phyloP scores from a whole-genome alignment of 1,140 invertebrate genomes.

The Amyelois transitella region DNA sequence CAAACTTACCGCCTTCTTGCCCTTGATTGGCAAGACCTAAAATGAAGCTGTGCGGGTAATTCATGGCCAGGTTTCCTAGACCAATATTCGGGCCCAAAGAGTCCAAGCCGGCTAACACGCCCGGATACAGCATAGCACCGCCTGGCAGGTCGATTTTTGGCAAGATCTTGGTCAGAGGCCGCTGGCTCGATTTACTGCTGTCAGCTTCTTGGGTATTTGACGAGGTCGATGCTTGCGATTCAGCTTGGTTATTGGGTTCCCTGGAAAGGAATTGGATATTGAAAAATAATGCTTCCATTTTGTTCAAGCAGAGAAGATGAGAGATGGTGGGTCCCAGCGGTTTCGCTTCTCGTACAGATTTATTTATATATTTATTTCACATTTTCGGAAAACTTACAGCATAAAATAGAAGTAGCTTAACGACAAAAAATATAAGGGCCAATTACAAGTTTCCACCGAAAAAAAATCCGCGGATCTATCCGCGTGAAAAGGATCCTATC shows the following conservation, averaged over 20 bases:
- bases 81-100: conserved; percentile 52
- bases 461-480: no score
- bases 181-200: conserved; percentile 43
- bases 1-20: conserved; percentile 51
- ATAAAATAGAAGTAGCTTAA: no score
- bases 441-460: no score
- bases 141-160: conserved; percentile 60
- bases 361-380: no score
- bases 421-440: no score
- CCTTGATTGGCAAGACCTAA: conserved; percentile 61
- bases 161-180: conserved; percentile 42
- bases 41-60: conserved; percentile 61
- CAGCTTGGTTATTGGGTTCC: conserved; percentile 20
- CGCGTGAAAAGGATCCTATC: no score
- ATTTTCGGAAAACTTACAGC: no score
- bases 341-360: no score
- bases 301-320: no score
- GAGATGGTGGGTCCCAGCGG: no score
- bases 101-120: conserved; percentile 50
- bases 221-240: conserved; percentile 48
- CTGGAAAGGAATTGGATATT: conserved; percentile 20
- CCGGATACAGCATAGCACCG: conserved; percentile 57
- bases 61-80: conserved; percentile 58
- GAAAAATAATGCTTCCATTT: no score
- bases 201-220: conserved; percentile 51